Evolutionary conservation across 2,113 vertebrate species (phyloP).

Genomic region (Bufo gargarizans): DNA sequence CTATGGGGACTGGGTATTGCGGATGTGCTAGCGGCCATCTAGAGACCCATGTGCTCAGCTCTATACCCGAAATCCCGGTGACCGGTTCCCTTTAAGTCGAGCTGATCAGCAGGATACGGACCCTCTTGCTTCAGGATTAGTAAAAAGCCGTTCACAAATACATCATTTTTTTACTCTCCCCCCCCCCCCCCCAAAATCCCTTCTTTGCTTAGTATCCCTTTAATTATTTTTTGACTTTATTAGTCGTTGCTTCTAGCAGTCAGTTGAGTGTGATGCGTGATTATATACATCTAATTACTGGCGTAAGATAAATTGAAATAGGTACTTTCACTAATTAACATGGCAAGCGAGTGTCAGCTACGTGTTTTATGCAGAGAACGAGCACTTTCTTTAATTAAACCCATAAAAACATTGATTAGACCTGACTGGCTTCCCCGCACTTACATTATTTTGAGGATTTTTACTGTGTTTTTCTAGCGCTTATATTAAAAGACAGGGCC

Average conservation of each 20-base stretch:
- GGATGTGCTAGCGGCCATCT: too few species aligned
- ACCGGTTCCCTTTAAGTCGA: too few species aligned
- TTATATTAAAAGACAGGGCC: constrained; percentile 14
- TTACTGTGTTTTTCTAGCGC: neutral
- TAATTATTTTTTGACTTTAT: neutral
- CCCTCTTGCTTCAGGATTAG: too few species aligned
- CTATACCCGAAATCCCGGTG: too few species aligned
- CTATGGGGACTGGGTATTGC: too few species aligned
- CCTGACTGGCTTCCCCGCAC: neutral
- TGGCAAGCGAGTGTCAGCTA: neutral
- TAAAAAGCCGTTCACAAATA: too few species aligned
- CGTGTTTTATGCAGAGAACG: constrained; percentile 15
- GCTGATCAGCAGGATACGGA: too few species aligned
- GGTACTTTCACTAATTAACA: constrained; percentile 15
- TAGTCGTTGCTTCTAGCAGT: neutral
- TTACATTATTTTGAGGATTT: constrained; percentile 18
- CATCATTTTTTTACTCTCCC: too few species aligned
- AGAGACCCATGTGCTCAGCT: too few species aligned
- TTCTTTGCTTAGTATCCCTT: neutral
- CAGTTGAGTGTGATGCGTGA: neutral
- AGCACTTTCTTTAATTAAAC: constrained; percentile 50
- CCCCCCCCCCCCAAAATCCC: too few species aligned
- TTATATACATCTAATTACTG: constrained; percentile 5
- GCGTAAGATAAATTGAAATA: neutral
- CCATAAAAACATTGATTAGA: constrained; percentile 39